These are phyloP conservation scores for Thrips palmi DNA, from an alignment of 1,140 invertebrate species.

Conservation along the genomic window DNA sequence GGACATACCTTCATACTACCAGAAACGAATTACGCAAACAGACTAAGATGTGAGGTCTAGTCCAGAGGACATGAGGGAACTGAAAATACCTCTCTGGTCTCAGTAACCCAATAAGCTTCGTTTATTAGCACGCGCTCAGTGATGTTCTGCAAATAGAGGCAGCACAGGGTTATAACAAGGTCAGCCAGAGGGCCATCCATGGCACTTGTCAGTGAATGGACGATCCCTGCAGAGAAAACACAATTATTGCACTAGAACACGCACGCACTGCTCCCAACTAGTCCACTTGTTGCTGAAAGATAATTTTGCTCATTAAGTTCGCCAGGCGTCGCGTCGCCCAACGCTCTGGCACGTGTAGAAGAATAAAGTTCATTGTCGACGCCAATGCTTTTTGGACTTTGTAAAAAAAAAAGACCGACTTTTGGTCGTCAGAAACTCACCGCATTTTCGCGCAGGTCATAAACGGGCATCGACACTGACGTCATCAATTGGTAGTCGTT, in stretches of 20 bases:
- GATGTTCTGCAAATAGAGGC: constrained; percentile 51
- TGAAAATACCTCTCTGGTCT: constrained; percentile 66
- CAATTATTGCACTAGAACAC: no score
- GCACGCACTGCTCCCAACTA: constrained; percentile 9
- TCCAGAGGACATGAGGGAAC: constrained; percentile 1
- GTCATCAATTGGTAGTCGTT: constrained; percentile 61
- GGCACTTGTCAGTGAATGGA: constrained; percentile 8
- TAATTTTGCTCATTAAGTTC: constrained; percentile 6
- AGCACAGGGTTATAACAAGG: constrained; percentile 8
- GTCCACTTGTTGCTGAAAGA: constrained; percentile 6
- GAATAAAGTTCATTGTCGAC: not conserved
- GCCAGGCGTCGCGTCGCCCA: not conserved
- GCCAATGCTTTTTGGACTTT: not conserved
- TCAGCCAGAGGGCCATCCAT: constrained; percentile 3
- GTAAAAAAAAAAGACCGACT: not conserved
- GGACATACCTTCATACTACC: constrained; percentile 1
- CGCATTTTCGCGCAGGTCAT: constrained; percentile 58
- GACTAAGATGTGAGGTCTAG: constrained; percentile 4
- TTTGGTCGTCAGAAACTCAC: constrained; percentile 29
- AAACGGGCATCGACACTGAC: constrained; percentile 80
- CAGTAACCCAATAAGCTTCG: constrained; percentile 77
- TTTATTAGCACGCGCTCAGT: constrained; percentile 84
- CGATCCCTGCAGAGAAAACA: no score
- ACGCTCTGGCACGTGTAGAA: not conserved
- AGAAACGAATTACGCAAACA: no score